Evolutionary conservation across 1,140 invertebrate species (phyloP), one percentile per base, ranked within the genome.

Genomic region (Maconellicoccus hirsutus): DNA sequence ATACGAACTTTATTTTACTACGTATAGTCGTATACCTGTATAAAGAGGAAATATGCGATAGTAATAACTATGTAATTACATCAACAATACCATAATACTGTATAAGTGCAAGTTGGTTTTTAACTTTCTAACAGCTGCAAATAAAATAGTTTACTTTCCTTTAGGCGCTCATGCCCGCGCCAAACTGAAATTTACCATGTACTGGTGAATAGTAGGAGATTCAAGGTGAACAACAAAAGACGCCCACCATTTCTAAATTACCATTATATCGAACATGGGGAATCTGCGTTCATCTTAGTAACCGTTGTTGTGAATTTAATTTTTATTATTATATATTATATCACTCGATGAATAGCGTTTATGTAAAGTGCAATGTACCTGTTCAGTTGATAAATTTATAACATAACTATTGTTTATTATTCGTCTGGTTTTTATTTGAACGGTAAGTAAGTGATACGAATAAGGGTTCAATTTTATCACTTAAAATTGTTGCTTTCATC

Each of bases 161-260:
- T 19, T 14, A 52, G 42, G 42, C 42, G 42, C n/a, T 52, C 42
- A 16, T 16, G 42, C 16, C 42, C 42, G 42, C 42, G 42, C 42
- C 42, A 52, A 52, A 52, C 42, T 16, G n/a, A 52, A 52, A 52
- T 52, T 52, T 19, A 52, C 42, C 42, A 16, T 16, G n/a, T 52
- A 52, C 33, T 14, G 33, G 42, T 52, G n/a, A 52, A 52, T 52
- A 52, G 42, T 8, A 52, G 22, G 61, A 66, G 61, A 66, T 23
- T 66, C 61, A 66, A 66, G 61, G 61, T 66, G 22, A 66, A 66
- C 61, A 66, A 66, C 61, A 66, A 66, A 66, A 66, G 61, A 66
- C 61, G 25, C 61, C 61, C 61, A 66, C 61, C 61, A 66, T 66
- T 66, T 66, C 42, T 52, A 19, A 52, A 52, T 52, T 52, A 52